Evolutionary conservation across 2,888 invertebrate species (phyloP).

Genomic region (Cylindroiulus punctatus): DNA sequence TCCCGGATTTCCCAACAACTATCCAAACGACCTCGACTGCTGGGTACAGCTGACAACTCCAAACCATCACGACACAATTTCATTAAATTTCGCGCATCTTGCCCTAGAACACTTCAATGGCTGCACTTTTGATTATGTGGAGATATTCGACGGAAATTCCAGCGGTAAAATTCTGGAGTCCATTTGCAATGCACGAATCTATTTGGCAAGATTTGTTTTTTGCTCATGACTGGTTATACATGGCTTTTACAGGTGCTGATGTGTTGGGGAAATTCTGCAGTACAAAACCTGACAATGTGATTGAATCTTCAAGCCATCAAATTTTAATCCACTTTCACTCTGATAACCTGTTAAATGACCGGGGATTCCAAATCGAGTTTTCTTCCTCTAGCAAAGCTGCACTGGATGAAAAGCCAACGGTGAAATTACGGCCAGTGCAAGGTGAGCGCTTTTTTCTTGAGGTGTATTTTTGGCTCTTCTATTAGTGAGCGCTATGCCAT

Average conservation of each 20-base stretch:
- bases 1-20: conserved; percentile 60
- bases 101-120: conserved; percentile 60
- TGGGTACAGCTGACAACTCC: conserved; percentile 59
- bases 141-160: conserved; percentile 60
- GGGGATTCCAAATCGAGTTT: conserved; percentile 50
- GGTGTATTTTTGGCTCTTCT: too few relatives aligned
- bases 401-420: not conserved
- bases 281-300: conserved; percentile 36
- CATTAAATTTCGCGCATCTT: conserved; percentile 59
- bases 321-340: conserved; percentile 50
- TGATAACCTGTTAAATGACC: conserved; percentile 12
- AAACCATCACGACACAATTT: conserved; percentile 57
- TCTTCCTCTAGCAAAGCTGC: not conserved
- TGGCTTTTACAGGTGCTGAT: conserved; percentile 44
- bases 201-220: too few relatives aligned
- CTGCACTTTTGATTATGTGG: conserved; percentile 61
- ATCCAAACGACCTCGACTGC: conserved; percentile 61
- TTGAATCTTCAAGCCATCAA: conserved; percentile 42
- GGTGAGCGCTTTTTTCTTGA: not conserved
- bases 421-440: not conserved
- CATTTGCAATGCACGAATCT: too few relatives aligned
- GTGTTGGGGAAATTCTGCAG: conserved; percentile 51
- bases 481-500: not conserved
- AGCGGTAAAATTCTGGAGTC: conserved; percentile 24
- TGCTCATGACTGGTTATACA: not conserved